phyloP scores from a whole-genome alignment of 1,140 invertebrate species.

The Drosophila cardini region DNA sequence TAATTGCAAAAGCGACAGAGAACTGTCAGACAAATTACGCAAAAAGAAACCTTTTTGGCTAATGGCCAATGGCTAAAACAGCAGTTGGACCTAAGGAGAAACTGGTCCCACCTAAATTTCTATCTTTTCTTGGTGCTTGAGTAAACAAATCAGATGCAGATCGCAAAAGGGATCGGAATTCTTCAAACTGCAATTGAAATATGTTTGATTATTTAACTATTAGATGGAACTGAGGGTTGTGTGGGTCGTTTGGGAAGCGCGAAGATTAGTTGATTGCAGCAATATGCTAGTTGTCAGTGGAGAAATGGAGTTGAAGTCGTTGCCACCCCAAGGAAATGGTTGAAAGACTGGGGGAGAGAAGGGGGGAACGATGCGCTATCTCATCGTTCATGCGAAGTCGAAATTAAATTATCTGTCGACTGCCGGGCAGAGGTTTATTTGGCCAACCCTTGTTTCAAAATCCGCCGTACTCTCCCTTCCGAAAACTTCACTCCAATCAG shows the following conservation, averaged over 20 bases:
- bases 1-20: slow-evolving; percentile 66
- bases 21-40: slow-evolving; percentile 70
- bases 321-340: slow-evolving; percentile 22
- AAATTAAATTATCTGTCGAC: slow-evolving; percentile 84
- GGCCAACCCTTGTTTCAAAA: slow-evolving; percentile 82
- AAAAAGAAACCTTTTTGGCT: slow-evolving; percentile 70
- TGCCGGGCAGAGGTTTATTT: slow-evolving; percentile 46
- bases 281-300: slow-evolving; percentile 76
- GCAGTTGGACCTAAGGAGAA: neutral
- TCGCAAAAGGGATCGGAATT: slow-evolving; percentile 32
- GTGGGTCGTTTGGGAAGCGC: slow-evolving; percentile 65
- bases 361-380: slow-evolving; percentile 59
- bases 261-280: slow-evolving; percentile 85
- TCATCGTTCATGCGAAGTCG: slow-evolving; percentile 81
- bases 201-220: slow-evolving; percentile 49
- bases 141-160: slow-evolving; percentile 57
- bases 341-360: neutral
- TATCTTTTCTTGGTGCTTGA: slow-evolving; percentile 33
- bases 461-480: slow-evolving; percentile 3
- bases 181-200: slow-evolving; percentile 33
- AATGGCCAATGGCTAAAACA: slow-evolving; percentile 62
- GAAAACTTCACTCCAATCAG: slow-evolving; percentile 81
- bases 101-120: slow-evolving; percentile 22
- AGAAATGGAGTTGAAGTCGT: slow-evolving; percentile 1
- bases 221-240: slow-evolving; percentile 24